Conservation (phyloP, 1,140 invertebrate genomes). For the Anthonomus grandis region DNA sequence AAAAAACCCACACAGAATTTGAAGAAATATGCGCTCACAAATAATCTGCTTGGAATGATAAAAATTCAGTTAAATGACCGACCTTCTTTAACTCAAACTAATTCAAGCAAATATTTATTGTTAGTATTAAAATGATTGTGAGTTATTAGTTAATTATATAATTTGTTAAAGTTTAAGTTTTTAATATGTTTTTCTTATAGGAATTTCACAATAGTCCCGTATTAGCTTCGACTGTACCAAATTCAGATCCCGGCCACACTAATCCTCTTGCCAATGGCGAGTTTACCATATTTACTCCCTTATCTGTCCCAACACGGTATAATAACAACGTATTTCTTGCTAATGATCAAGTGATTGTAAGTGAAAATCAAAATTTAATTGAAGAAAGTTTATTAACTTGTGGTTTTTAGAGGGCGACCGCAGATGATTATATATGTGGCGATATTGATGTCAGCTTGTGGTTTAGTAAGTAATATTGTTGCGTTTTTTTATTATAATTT, state of each 20-base stretch:
- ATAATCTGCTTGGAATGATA: too few relatives aligned
- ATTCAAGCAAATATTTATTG: too few relatives aligned
- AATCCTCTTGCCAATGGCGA: constrained; percentile 46
- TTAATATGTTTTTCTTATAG: constrained; percentile 37
- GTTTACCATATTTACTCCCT: constrained; percentile 47
- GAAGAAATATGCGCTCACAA: too few relatives aligned
- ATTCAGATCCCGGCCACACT: constrained; percentile 43
- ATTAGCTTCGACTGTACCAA: constrained; percentile 34
- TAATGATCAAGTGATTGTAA: constrained; percentile 39
- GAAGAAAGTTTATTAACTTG: constrained; percentile 1
- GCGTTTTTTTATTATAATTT: not conserved
- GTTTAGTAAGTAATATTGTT: constrained; percentile 41
- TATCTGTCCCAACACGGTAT: constrained; percentile 37
- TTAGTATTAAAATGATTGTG: too few relatives aligned
- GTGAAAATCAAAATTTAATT: constrained; percentile 15
- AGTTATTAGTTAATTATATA: too few relatives aligned
- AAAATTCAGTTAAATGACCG: too few relatives aligned
- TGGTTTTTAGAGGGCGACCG: constrained; percentile 31
- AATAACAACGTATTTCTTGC: constrained; percentile 43
- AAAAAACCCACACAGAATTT: too few relatives aligned
- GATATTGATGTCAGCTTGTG: constrained; percentile 41
- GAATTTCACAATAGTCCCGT: constrained; percentile 45
- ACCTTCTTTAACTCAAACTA: too few relatives aligned
- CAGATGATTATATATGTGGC: constrained; percentile 39
- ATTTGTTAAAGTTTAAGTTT: too few relatives aligned